These are phyloP conservation scores for Melanerpes aurifrons DNA, from an alignment of 2,113 vertebrate genomes.

Conservation along the genomic window DNA sequence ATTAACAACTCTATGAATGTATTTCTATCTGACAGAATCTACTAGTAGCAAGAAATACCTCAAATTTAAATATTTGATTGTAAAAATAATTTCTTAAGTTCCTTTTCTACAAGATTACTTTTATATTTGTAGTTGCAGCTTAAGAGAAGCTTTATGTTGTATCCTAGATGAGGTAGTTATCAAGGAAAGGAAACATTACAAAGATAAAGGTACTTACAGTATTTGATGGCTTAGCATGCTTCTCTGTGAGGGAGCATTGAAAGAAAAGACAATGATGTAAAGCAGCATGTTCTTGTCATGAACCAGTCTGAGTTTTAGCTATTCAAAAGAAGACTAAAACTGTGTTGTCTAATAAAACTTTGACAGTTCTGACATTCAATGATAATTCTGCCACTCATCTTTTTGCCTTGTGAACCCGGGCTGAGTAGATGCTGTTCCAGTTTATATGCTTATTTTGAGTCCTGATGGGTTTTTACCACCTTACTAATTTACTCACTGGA, in stretches of 20 bases:
- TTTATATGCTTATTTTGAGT: rapidly evolving
- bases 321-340: not conserved
- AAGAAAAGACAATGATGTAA: not conserved
- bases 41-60: not conserved
- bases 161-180: not conserved
- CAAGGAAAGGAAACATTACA: not conserved
- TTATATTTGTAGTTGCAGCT: not conserved
- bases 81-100: not conserved
- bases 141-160: not conserved
- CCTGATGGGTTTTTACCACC: not conserved
- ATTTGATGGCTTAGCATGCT: not conserved
- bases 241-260: rapidly evolving
- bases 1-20: not conserved
- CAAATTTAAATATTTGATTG: not conserved
- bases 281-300: not conserved
- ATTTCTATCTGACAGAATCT: not conserved
- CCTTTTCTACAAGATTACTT: not conserved
- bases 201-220: not conserved
- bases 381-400: not conserved
- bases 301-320: not conserved
- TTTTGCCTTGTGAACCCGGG: not conserved
- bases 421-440: not conserved
- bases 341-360: not conserved
- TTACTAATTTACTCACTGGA: not conserved
- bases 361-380: not conserved